Evolutionary conservation across 2,113 vertebrate genomes (phyloP), one percentile per base, ranked within the genome.

Genomic region (Stegastes partitus): DNA sequence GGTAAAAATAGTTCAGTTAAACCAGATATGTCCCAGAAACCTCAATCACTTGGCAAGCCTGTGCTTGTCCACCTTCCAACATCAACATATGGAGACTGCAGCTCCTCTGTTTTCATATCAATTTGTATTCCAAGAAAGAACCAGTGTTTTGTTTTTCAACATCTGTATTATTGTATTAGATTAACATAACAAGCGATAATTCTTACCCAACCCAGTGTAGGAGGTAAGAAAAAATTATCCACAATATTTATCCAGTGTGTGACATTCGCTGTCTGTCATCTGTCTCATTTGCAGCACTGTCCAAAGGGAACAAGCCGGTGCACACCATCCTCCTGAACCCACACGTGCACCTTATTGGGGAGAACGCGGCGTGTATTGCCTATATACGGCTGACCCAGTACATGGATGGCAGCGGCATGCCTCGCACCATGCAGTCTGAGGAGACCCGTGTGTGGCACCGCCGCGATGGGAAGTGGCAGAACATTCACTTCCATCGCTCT

Each of bases 321-420:
- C 98, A 99, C 94, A 99, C 98, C 18, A 99, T 99, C 84, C 97
- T 99, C 86, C 90, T 99, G 89, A 99, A 99, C 86, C 98, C 98
- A 0, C 98, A 99, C 0, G 98, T 99, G 56, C 98, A 99, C 74
- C 95, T 99, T 25, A 97, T 99, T 59, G 98, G 98, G 0, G 98
- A 99, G 10, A 97, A 98, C 0, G 98, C 98, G 0, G 97, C 98
- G 1, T 99, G 98, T 84, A 98, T 99, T 22, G 98, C 98, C 0
- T 99, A 99, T 45, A 98, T 99, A 54, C 95, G 97, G 50, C 96
- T 99, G 79, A 99, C 97, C 0, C 98, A 99, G 93, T 99, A 98
- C 93, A 96, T 98, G 96, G 98, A 99, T 10, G 79, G 86, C 47
- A 89, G 93, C 0, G 97, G 98, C 15, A 96, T 97, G 96, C 98